These are phyloP conservation scores for Danio rerio DNA, from an alignment of 2,113 vertebrate species.

Conservation along the genomic window DNA sequence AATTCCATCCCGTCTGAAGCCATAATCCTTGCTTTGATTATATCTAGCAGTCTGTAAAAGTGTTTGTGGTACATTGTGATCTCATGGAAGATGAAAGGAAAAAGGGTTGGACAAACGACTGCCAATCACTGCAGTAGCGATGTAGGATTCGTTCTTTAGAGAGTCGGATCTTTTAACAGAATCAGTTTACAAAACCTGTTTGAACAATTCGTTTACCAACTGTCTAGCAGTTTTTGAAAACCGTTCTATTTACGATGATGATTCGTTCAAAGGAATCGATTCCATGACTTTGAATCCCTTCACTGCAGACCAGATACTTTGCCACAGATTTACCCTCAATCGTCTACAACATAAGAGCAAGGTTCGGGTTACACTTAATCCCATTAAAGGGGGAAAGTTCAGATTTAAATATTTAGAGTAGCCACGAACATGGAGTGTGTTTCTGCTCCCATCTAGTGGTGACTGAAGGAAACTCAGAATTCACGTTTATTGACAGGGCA, in stretches of 20 bases:
- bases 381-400: no score
- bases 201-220: not conserved
- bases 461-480: not conserved
- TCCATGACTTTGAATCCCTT: not conserved
- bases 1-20: conserved; percentile 68
- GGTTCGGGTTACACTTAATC: not conserved
- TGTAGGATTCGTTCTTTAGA: not conserved
- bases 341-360: not conserved
- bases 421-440: not conserved
- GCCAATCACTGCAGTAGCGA: not conserved
- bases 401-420: no score
- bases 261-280: not conserved
- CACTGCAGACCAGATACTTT: not conserved
- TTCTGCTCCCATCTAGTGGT: conserved; percentile 26
- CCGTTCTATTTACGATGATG: not conserved
- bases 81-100: conserved; percentile 14
- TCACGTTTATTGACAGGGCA: not conserved
- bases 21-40: conserved; percentile 48
- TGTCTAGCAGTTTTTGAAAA: not conserved
- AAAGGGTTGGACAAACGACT: not conserved
- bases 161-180: not conserved
- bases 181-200: not conserved
- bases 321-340: not conserved
- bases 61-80: conserved; percentile 18
- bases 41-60: not conserved